Base-by-base conservation (phyloP, 2,113 vertebrate species). In the Entosphenus tridentatus region DNA sequence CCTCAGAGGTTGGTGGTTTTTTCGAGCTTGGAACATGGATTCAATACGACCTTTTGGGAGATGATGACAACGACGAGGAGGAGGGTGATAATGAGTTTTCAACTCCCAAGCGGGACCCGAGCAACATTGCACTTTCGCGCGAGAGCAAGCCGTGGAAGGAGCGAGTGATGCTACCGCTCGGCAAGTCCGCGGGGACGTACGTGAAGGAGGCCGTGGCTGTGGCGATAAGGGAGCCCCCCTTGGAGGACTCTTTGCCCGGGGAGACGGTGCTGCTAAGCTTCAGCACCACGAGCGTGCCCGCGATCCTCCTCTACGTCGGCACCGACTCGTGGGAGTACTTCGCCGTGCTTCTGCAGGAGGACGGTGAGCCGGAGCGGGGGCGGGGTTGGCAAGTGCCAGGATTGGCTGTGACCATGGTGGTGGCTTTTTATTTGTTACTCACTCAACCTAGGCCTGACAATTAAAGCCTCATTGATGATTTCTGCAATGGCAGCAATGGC, bases 261-360 rank as follows among this genome's bases (percentile, higher is more conserved):
- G 62, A 65, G 62, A 65, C n/a, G n/a, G 21, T 65, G 21, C n/a
- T n/a, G 9, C 21, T 65, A 8, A 65, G 62, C 10, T 65, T 65
- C 62, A 65, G 62, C 62, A 65, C 62, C n/a, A 65, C n/a, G 62
- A 65, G 62, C n/a, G 62, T 21, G 62, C 62, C 62, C 21, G n/a
- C 62, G n/a, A 21, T 65, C n/a, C 10, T 65, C n/a, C n/a, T 65
- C 62, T 65, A 65, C 62, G 62, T 65, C 62, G 21, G n/a, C 39
- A 65, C 62, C 21, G 8, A 21, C 21, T n/a, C 21, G n/a, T n/a
- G 62, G n/a, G n/a, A n/a, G n/a, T 9, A 65, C 62, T 16, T 65
- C 21, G 62, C 62, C 21, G 10, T 65, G n/a, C n/a, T 65, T 16
- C 62, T 65, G 62, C 62, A 65, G 62, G 21, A n/a, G n/a, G 21